Conservation (phyloP, 2,113 vertebrate species). For the Cisticola juncidis region DNA sequence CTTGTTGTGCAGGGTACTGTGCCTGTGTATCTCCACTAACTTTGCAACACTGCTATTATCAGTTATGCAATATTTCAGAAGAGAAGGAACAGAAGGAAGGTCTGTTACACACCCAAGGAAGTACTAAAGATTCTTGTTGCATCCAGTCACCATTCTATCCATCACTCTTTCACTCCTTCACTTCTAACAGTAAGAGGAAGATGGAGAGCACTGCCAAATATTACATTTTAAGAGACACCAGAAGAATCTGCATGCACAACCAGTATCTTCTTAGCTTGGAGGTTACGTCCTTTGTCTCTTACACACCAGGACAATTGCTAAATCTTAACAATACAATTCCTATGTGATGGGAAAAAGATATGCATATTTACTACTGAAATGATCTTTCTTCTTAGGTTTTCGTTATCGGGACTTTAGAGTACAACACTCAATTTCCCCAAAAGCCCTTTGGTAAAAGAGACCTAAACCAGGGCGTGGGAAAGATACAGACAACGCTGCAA, state of each 20-base stretch:
- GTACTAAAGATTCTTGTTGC: background rate
- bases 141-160: background rate
- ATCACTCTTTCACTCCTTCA: background rate
- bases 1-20: background rate
- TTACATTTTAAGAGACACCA: background rate
- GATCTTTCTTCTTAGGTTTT: background rate
- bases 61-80: background rate
- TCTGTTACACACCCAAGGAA: background rate
- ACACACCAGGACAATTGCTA: background rate
- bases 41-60: background rate
- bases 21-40: background rate
- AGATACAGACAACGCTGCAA: background rate
- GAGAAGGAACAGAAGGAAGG: rapidly evolving
- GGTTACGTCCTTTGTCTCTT: background rate
- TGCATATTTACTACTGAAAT: background rate
- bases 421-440: background rate
- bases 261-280: background rate
- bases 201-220: background rate
- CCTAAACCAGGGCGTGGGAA: background rate
- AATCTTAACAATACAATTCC: background rate
- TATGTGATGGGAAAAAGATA: background rate
- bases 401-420: background rate
- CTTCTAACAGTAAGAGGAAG: background rate
- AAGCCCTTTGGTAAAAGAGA: background rate
- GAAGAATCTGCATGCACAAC: background rate